Base-by-base conservation (phyloP, 1,140 invertebrate species). In the Bombus waltoni region DNA sequence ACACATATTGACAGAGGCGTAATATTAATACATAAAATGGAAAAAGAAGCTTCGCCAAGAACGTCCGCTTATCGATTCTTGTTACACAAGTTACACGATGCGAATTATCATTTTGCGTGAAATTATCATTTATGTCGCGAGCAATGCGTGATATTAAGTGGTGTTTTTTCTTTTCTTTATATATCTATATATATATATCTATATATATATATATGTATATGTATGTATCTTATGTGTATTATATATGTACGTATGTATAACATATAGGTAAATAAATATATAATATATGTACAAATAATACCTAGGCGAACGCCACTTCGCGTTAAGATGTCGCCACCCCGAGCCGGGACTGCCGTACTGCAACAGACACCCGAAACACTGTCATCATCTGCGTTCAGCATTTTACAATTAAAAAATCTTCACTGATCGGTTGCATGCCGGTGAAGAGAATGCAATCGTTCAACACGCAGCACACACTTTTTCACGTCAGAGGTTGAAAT, bases 331-430 rank as follows among this genome's bases (percentile, higher is more conserved):
- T 93, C 86, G 94, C 93, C 92, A 94, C 94, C 93, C 93, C 94
- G 92, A 95, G 94, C 89, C 94, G 94, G 92, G 94, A 95, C 92
- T 95, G 94, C 93, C 94, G 94, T 95, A 95, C 94, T 95, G 94
- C 90, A 95, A 95, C 93, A 95, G 85, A 95, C 88, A 93, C 91
- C 91, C 93, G 88, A 93, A 93, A 93, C 92, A 90, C 89, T 89
- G 92, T 93, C 89, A 93, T 92, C 90, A 92, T 90, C 86, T 92
- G 90, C 86, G 84, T 86, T 91, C 82, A 90, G 88, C 85, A 38
- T 79, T 83, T 68, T 74, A 40, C 40, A 78, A 40, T 81, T 65
- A 80, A 40, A 71, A 22, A 28, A 32, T 78, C 84, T 90, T 86
- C 72, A 84, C 81, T 87, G 85, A 86, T 79, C 62, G 59, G 76